These are phyloP conservation scores for Varecia variegata DNA, from an alignment of 2,797 vertebrate species.

Conservation along the genomic window DNA sequence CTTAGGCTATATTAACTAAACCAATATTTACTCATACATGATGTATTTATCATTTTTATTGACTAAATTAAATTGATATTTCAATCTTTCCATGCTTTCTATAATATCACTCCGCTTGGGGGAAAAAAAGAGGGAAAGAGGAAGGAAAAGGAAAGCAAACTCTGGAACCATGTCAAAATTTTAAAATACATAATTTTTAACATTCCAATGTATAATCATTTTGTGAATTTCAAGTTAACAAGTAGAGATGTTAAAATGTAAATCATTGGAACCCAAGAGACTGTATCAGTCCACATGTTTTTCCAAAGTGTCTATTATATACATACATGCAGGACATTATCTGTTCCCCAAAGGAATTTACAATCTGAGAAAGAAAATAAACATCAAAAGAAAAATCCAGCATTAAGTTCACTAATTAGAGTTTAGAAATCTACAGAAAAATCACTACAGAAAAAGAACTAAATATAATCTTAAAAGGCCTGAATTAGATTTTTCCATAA, in stretches of 20 bases:
- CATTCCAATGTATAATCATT: not conserved
- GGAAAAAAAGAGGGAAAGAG: not conserved
- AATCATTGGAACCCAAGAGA: not conserved
- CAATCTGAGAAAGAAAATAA: not conserved
- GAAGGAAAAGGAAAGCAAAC: not conserved
- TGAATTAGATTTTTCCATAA: not conserved
- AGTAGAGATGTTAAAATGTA: not conserved
- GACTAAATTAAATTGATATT: not conserved
- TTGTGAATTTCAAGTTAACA: constrained; percentile 8
- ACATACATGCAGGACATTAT: not conserved
- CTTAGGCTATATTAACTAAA: not conserved
- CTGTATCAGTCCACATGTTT: not conserved
- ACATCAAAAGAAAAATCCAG: not conserved
- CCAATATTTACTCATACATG: not conserved
- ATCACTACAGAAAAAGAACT: not conserved
- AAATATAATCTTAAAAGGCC: not conserved
- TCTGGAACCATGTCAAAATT: not conserved
- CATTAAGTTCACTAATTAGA: not conserved
- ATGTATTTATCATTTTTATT: not conserved
- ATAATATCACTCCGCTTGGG: not conserved
- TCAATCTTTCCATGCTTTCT: not conserved
- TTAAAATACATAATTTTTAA: constrained; percentile 2
- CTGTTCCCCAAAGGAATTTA: not conserved
- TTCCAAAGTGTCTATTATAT: not conserved
- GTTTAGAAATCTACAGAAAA: not conserved